These are phyloP conservation scores for Drepanosiphum platanoidis DNA, from an alignment of 2,888 invertebrate genomes.

Conservation along the genomic window DNA sequence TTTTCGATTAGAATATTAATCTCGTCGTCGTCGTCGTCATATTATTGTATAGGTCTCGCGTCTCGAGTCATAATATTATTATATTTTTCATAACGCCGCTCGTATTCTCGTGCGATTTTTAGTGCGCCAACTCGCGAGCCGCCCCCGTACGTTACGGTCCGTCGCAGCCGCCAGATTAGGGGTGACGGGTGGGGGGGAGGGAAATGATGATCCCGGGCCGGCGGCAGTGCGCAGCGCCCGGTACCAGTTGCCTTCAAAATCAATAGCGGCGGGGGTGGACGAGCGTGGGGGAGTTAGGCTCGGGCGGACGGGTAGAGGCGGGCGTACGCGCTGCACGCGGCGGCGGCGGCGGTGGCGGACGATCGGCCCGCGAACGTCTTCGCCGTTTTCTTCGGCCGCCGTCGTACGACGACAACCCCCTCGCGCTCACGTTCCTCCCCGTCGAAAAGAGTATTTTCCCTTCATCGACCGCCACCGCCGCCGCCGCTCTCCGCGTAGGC, in stretches of 20 bases:
- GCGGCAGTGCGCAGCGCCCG: constrained; percentile 61
- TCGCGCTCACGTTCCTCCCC: not conserved
- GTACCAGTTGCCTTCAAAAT: constrained; percentile 62
- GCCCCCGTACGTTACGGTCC: no score
- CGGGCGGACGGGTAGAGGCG: not conserved
- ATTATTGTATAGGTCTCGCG: no score
- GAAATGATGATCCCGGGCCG: constrained; percentile 52
- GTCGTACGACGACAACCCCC: not conserved
- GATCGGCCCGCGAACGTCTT: constrained; percentile 58
- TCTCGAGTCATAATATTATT: no score
- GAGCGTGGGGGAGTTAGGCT: not conserved
- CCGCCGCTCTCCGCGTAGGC: constrained; percentile 4
- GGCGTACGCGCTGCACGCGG: not conserved
- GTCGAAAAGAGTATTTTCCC: constrained; percentile 44
- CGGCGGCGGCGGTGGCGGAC: constrained; percentile 43
- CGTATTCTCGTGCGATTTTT: no score
- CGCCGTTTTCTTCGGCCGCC: constrained; percentile 48
- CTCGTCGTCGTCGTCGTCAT: no score
- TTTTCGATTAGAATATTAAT: no score
- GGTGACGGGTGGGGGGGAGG: not conserved
- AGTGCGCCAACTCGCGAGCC: no score
- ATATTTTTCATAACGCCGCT: no score
- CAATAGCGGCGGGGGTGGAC: constrained; percentile 55
- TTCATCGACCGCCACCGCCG: constrained; percentile 28
- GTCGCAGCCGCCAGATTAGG: no score